Conservation (phyloP, 2,113 vertebrate genomes). For the Craseonycteris thonglongyai region DNA sequence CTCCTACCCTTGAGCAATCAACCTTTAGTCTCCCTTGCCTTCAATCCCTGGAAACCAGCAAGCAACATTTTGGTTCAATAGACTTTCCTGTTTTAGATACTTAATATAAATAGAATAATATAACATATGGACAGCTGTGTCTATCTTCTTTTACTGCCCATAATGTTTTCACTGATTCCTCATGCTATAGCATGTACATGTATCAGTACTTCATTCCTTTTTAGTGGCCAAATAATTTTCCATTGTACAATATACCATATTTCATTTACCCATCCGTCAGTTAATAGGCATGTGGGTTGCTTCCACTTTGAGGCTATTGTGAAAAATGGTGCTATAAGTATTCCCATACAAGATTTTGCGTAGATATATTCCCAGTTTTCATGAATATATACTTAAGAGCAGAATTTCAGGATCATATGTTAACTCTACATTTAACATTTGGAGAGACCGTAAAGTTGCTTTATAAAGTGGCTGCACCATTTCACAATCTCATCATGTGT, state of each 20-base stretch:
- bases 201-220: background rate
- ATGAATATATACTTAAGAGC: background rate
- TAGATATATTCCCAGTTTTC: background rate
- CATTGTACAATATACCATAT: background rate
- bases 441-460: background rate
- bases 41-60: background rate
- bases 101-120: background rate
- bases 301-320: background rate
- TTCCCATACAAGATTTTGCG: background rate
- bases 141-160: background rate
- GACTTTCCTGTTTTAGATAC: background rate
- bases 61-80: background rate
- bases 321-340: background rate
- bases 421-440: background rate
- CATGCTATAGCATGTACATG: rapidly evolving
- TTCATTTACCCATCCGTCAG: background rate
- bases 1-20: too few relatives aligned
- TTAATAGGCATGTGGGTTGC: background rate
- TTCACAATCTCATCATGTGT: background rate
- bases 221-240: background rate
- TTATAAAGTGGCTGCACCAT: background rate
- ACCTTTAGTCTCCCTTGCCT: background rate
- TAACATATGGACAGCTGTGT: background rate
- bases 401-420: background rate
- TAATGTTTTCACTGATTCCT: background rate